Conservation (phyloP, 2,888 invertebrate species). For the Lamproptera curius region DNA sequence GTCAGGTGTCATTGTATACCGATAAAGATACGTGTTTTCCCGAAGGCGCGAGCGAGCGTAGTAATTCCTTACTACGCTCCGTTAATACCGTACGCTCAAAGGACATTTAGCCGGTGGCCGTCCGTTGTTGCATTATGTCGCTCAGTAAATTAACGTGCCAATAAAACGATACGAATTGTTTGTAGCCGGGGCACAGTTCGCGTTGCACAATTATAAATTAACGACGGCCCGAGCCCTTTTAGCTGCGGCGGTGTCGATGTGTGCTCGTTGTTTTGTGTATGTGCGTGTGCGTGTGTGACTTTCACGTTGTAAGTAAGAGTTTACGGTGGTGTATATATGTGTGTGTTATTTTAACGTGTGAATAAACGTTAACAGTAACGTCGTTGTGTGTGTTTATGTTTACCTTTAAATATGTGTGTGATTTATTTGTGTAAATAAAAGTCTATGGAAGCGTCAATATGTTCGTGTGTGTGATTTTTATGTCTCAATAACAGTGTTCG, state of each 20-base stretch:
- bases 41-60: no score
- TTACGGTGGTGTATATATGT: conserved; percentile 5
- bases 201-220: conserved; percentile 19
- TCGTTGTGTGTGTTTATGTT: no score
- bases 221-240: conserved; percentile 14
- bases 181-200: conserved; percentile 1
- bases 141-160: conserved; percentile 15
- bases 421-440: no score
- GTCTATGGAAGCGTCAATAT: no score
- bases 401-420: no score
- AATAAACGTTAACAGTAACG: no score
- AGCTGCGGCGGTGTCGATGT: background rate
- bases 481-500: background rate
- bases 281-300: no score
- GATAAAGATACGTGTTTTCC: no score
- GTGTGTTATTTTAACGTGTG: background rate
- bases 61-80: no score
- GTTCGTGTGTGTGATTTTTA: no score
- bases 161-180: conserved; percentile 20
- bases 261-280: conserved; percentile 10
- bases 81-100: conserved; percentile 15
- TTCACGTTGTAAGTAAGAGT: no score
- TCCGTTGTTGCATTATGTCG: conserved; percentile 14
- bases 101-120: conserved; percentile 7
- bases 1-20: no score